phyloP scores from a whole-genome alignment of 1,140 invertebrate species.

The Thrips palmi region DNA sequence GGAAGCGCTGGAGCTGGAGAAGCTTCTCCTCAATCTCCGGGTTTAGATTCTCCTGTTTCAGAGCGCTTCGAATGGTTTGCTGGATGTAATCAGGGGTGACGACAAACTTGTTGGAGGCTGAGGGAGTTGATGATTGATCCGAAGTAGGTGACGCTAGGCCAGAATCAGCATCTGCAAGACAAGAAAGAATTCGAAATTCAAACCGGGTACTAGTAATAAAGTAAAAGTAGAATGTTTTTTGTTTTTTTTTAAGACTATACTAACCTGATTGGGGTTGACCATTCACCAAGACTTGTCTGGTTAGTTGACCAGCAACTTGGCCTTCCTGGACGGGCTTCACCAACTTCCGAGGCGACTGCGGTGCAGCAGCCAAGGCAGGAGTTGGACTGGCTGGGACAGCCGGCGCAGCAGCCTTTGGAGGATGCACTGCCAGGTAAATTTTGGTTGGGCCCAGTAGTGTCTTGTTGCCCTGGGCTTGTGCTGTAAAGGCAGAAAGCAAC shows the following conservation, averaged over 20 bases:
- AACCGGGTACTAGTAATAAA: too few relatives aligned
- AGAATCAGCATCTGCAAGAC: too few relatives aligned
- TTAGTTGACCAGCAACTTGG: too few relatives aligned
- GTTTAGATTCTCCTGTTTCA: constrained; percentile 73
- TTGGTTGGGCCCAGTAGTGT: constrained; percentile 65
- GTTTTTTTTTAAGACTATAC: too few relatives aligned
- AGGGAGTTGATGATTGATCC: not conserved
- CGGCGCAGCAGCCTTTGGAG: constrained; percentile 20
- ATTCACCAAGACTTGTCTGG: too few relatives aligned
- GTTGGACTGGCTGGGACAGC: constrained; percentile 21
- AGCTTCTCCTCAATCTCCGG: constrained; percentile 87
- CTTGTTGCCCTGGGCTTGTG: constrained; percentile 41
- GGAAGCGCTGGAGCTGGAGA: constrained; percentile 68
- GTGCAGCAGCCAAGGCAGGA: constrained; percentile 7
- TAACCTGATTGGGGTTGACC: too few relatives aligned
- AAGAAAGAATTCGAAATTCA: too few relatives aligned
- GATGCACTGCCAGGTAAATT: constrained; percentile 67
- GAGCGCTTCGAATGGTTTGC: constrained; percentile 65
- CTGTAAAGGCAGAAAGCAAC: constrained; percentile 10
- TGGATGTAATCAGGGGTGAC: constrained; percentile 76
- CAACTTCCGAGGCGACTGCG: constrained; percentile 16
- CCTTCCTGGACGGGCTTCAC: too few relatives aligned
- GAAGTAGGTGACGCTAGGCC: too few relatives aligned
- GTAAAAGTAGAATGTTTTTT: too few relatives aligned
- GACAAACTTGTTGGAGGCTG: constrained; percentile 43